phyloP scores from a whole-genome alignment of 1,140 invertebrate species.

The Choristoneura fumiferana region DNA sequence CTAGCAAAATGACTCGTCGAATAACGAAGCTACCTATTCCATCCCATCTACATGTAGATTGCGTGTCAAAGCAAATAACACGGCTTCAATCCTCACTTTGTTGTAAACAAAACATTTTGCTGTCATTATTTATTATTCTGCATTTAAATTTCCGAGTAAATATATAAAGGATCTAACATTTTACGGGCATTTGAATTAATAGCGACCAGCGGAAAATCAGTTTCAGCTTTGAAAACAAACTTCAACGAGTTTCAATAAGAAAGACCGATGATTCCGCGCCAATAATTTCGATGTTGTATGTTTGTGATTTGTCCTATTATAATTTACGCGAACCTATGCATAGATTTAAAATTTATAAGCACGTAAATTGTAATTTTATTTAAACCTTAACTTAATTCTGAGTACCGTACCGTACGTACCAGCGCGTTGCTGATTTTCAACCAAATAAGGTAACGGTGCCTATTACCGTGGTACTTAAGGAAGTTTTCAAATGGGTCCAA shows the following conservation, averaged over 20 bases:
- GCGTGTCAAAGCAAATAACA: too few relatives aligned
- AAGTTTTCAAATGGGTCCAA: too few relatives aligned
- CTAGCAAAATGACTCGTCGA: too few relatives aligned
- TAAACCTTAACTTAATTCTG: background rate
- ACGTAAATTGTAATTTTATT: too few relatives aligned
- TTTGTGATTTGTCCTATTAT: slow-evolving; percentile 13
- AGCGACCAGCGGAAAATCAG: slow-evolving; percentile 1
- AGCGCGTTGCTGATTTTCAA: background rate
- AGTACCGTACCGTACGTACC: background rate
- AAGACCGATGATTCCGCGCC: slow-evolving; percentile 9
- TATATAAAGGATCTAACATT: background rate
- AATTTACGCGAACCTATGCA: slow-evolving; percentile 11
- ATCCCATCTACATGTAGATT: too few relatives aligned
- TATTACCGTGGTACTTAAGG: too few relatives aligned
- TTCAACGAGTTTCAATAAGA: background rate
- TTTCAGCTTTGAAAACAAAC: slow-evolving; percentile 14
- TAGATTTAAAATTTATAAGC: background rate
- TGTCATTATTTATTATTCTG: too few relatives aligned
- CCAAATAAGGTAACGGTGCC: too few relatives aligned
- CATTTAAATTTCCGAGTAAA: background rate
- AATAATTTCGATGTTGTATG: slow-evolving; percentile 12
- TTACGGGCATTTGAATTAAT: slow-evolving; percentile 6
- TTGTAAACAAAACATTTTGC: too few relatives aligned
- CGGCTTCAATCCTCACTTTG: too few relatives aligned
- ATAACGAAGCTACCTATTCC: too few relatives aligned